Evolutionary conservation across 2,113 vertebrate genomes (phyloP), one percentile per base, ranked within the genome.

Genomic region (Dryoscopus gambensis): DNA sequence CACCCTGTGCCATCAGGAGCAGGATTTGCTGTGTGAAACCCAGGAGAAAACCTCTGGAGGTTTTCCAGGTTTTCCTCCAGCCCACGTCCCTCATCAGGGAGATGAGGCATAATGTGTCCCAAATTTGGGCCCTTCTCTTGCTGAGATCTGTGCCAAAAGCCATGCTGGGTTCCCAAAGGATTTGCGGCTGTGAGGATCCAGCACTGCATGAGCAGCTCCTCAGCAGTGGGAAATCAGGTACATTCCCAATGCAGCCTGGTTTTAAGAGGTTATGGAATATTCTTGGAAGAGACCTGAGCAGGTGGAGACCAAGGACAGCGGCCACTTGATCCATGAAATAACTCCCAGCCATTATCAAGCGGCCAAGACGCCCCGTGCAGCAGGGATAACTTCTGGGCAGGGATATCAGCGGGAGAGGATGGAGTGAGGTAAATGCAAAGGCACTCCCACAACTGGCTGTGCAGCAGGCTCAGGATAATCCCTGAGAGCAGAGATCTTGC

Each of bases 281-380:
- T 50, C 39, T 55, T 55, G 77, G 84, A 39, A 64, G 69, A 57
- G 50, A 13, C 4, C 47, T 82, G 39, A 5, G 5, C 50, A 15
- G 0, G 0, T 27, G 67, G 40, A 75, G 53, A 15, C 22, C 49
- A 1, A 4, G 40, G 50, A 7, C 33, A 57, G 60, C 2, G 2
- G 53, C 27, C 53, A 25, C 23, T 31, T 28, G 22, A 71, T 39
- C 37, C 3, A 46, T 46, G 52, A 22, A 75, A 22, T 49, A 19
- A 22, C 57, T 87, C 16, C 25, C 27, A 57, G 79, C 17, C 1
- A 1, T 40, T 57, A 35, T 6, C 44, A 35, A 52, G 55, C 31
- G 52, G 25, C 63, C 39, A 40, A 24, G 68, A 47, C 3, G 20
- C 15, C 24, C 19, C 3, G 12, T 7, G 77, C 70, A 52, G 68